Evolutionary conservation across 2,888 invertebrate species (phyloP).

Genomic region (Pycnomerus fuliginosus): DNA sequence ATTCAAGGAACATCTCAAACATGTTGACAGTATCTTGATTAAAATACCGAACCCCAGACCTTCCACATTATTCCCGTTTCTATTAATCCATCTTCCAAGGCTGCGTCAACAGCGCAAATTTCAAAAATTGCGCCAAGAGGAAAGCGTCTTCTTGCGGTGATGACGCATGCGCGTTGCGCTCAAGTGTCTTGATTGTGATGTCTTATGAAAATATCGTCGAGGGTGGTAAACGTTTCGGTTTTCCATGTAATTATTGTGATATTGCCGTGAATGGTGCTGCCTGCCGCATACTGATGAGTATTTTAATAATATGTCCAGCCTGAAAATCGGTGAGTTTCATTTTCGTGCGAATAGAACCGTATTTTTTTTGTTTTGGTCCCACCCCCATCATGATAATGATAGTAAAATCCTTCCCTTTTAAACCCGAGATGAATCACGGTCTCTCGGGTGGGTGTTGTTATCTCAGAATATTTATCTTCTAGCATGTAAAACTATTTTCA

Average conservation of each 20-base stretch:
- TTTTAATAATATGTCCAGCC: slow-evolving; percentile 62
- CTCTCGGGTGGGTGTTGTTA: background rate
- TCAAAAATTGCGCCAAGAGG: too few species aligned
- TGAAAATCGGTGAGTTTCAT: slow-evolving; percentile 59
- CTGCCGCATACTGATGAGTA: slow-evolving; percentile 43
- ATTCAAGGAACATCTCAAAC: too few species aligned
- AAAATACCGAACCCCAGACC: too few species aligned
- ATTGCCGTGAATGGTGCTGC: slow-evolving; percentile 37
- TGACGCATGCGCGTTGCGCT: too few species aligned
- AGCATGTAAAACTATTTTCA: slow-evolving; percentile 10
- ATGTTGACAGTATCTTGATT: too few species aligned
- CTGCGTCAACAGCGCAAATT: too few species aligned
- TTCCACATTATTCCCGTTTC: too few species aligned
- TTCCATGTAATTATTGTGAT: slow-evolving; percentile 22
- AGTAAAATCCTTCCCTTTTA: background rate
- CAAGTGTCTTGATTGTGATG: slow-evolving; percentile 39
- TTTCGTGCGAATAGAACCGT: slow-evolving; percentile 3
- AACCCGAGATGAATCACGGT: background rate
- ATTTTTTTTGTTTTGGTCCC: slow-evolving; percentile 41
- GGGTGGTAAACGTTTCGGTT: slow-evolving; percentile 30
- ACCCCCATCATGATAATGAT: slow-evolving; percentile 38
- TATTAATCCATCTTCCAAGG: too few species aligned
- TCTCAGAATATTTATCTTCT: background rate
- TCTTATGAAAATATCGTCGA: slow-evolving; percentile 28
- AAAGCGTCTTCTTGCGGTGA: too few species aligned